Base-by-base conservation (phyloP, 1,140 invertebrate species). In the Pseudomyrmex pallidus region DNA sequence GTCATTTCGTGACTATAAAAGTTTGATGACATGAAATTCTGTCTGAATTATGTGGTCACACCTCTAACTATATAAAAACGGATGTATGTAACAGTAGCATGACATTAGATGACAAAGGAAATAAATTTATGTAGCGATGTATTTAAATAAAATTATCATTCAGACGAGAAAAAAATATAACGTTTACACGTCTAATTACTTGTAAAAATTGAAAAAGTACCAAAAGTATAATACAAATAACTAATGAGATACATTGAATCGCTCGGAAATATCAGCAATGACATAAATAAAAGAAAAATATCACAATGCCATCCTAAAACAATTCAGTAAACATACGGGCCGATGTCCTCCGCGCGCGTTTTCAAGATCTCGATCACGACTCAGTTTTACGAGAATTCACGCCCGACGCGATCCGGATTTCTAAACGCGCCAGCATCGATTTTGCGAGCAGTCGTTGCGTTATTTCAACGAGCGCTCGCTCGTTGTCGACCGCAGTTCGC, bases 1-100 rank as follows among this genome's bases (percentile, higher is more conserved):
- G 22, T 72, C 46, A 80, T 80, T 70, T 80, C 66, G 66, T 48
- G 64, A 64, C 64, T 78, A 57, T 57, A 35, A 80, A 80, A 80
- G 44, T 59, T 54, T 20, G 44, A 68, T 54, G 74, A 77, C 62
- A 67, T 77, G 44, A 77, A 25, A 64, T 77, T 67, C 48, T n/a
- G 22, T 76, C 61, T 25, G 57, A 76, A 76, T 66, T 76, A 50
- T 12, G 20, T 61, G 20, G 20, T 80, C 76, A 48, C 20, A 59
- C 66, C 52, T 59, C 35, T 35, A 7, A 35, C 35, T 35, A 5
- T 35, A 35, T 35, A 35, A 35, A 35, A 50, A 22, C 20, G 44
- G n/a, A 50, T 25, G 35, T 46, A 59, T 59, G 20, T 48, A 25
- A 15, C 9, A 12, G 13, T 66, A n/a, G 12, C 52, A 52, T 25